Conservation (phyloP, 1,140 invertebrate species). For the Chymomyza costata region DNA sequence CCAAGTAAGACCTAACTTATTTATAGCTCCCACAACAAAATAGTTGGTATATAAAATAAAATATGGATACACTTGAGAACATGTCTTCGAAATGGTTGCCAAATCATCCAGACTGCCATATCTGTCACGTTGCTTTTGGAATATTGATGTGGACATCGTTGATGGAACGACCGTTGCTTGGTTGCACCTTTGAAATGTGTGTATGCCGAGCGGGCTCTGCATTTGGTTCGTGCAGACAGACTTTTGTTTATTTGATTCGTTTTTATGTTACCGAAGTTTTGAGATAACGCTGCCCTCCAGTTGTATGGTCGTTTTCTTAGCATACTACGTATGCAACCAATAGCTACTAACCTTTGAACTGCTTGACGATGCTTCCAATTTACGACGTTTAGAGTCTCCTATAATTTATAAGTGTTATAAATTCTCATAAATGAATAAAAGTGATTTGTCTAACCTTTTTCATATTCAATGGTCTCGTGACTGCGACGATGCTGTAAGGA, state of each 20-base stretch:
- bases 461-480: slow-evolving; percentile 76
- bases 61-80: no score
- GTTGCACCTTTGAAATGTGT: no score
- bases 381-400: slow-evolving; percentile 86
- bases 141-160: no score
- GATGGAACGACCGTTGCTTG: no score
- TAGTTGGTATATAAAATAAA: no score
- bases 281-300: slow-evolving; percentile 18
- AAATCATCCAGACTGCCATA: no score
- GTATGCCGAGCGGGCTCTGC: not conserved
- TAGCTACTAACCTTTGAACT: slow-evolving; percentile 86
- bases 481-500: slow-evolving; percentile 74
- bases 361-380: slow-evolving; percentile 82
- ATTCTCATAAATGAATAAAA: slow-evolving; percentile 33
- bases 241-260: slow-evolving; percentile 20
- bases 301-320: slow-evolving; percentile 55
- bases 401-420: slow-evolving; percentile 24
- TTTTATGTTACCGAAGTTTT: slow-evolving; percentile 19
- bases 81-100: no score
- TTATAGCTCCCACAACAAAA: no score
- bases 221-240: slow-evolving; percentile 16
- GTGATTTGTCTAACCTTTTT: slow-evolving; percentile 74
- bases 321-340: slow-evolving; percentile 66
- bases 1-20: no score
- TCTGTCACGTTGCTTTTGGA: no score